These are phyloP conservation scores for Pterostichus madidus DNA, from an alignment of 2,888 invertebrate species.

Conservation along the genomic window DNA sequence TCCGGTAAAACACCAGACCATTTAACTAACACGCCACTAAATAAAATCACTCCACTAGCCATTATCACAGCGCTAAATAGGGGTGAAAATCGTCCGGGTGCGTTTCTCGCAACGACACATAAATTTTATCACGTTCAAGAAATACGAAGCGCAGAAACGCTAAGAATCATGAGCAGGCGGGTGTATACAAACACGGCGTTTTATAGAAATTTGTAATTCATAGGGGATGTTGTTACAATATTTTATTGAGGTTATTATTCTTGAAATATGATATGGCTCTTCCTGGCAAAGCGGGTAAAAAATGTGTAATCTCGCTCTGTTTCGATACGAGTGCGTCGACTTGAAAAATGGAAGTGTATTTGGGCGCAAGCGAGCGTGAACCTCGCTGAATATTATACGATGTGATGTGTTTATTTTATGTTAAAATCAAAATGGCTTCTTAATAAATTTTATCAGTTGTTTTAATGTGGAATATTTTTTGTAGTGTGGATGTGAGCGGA, in stretches of 20 bases:
- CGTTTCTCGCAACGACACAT: conserved; percentile 1
- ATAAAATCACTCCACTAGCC: conserved; percentile 29
- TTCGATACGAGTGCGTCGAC: conserved; percentile 18
- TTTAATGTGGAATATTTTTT: not conserved
- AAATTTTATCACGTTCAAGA: conserved; percentile 10
- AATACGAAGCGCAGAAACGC: conserved; percentile 12
- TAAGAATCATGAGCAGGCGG: not conserved
- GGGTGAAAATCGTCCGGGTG: conserved; percentile 30
- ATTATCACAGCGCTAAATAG: conserved; percentile 24
- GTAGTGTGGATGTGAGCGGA: no score
- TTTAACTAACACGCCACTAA: conserved; percentile 46
- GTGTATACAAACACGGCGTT: conserved; percentile 34
- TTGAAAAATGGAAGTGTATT: conserved; percentile 57
- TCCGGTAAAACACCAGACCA: conserved; percentile 5
- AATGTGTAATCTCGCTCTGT: conserved; percentile 31
- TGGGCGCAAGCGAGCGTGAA: conserved; percentile 50
- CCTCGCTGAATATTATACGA: not conserved
- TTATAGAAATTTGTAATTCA: conserved; percentile 66
- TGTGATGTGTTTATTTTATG: conserved; percentile 54
- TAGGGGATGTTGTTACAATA: conserved; percentile 66
- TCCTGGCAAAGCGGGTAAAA: conserved; percentile 55
- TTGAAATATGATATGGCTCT: conserved; percentile 65
- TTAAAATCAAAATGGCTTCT: not conserved
- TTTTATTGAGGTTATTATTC: conserved; percentile 67
- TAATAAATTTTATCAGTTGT: conserved; percentile 48